Evolutionary conservation across 2,888 invertebrate genomes (phyloP), one percentile per base, ranked within the genome.

Genomic region (Tenodera sinensis): DNA sequence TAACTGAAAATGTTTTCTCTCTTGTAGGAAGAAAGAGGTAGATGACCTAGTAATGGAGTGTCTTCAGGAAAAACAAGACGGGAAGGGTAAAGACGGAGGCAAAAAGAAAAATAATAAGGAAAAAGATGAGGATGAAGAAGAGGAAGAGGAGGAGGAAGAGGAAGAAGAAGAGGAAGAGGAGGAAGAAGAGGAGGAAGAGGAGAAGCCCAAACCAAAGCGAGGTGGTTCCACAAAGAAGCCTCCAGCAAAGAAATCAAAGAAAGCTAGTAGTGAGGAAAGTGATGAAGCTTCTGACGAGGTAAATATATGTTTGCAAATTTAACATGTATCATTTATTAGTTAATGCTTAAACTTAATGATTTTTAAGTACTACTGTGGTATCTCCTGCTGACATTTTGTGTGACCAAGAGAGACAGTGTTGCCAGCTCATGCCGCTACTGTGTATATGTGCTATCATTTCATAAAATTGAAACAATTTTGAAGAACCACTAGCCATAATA

Each of bases 31-130:
- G 93, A 96, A 97, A 92, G 96, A 97, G 93, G 97, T 98, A n/a
- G 98, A 98, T 92, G 95, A 96, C 91, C 94, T 98, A 90, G 97
- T 98, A 12, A 97, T 98, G 97, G 97, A 97, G 91, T 96, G 96
- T 91, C 92, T 95, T 86, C 93, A 94, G 91, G 93, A 94, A 90
- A 93, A 93, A 90, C 93, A 94, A 90, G 93, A 93, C 81, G 92
- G 92, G 30, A 91, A 92, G 54, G 91, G 91, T 28, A 93, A 93
- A 1, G 94, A 93, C 88, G 94, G 94, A 83, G 94, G 94, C 0
- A 95, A 94, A 89, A 94, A 92, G 92, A 93, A 93, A n/a, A 94
- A 94, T 47, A 94, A 94, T 81, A 93, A 92, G 25, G 93, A 93
- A 14, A 93, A 93, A 3, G 94, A 93, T 1, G 94, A 94, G 28